Percentiles rank a stretch among this genome's conserved stretches.
Conservation (phyloP, 1,140 invertebrate species). For the Belonocnema kinseyi region DNA sequence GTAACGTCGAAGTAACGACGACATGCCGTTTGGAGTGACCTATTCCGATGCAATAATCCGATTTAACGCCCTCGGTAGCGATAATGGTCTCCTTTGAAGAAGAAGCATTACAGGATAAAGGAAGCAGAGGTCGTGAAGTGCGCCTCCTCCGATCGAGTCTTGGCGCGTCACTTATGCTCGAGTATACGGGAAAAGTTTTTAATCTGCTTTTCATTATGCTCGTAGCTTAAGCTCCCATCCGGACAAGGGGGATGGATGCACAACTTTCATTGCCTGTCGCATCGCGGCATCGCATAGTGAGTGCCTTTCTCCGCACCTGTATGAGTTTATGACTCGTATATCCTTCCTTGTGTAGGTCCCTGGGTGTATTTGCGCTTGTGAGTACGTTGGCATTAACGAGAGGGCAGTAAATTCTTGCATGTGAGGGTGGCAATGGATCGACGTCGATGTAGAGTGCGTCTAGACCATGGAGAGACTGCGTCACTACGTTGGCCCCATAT, state of each 20-base stretch:
- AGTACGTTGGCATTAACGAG: constrained; percentile 69
- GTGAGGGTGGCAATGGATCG: constrained; percentile 66
- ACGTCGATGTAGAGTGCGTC: constrained; percentile 60
- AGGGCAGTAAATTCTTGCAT: constrained; percentile 69
- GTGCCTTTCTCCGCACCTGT: constrained; percentile 54
- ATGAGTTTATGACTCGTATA: constrained; percentile 65
- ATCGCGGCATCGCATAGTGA: constrained; percentile 41
- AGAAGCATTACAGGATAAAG: constrained; percentile 41
- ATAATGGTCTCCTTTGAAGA: background rate
- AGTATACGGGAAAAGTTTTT: constrained; percentile 56
- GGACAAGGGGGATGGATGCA: background rate
- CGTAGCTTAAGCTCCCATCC: constrained; percentile 44
- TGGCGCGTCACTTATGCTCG: constrained; percentile 28
- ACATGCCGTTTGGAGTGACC: background rate
- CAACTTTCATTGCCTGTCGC: constrained; percentile 37
- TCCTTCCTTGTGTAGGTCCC: constrained; percentile 16
- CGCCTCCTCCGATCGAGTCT: constrained; percentile 39
- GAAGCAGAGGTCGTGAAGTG: constrained; percentile 41
- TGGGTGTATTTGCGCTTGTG: constrained; percentile 43
- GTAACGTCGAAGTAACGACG: constrained; percentile 6
- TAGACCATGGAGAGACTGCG: constrained; percentile 74
- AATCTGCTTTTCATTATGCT: constrained; percentile 64
- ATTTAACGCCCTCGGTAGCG: background rate
- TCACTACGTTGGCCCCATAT: constrained; percentile 68
- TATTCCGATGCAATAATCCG: constrained; percentile 24